These are phyloP conservation scores for Phyllostomus discolor DNA, from an alignment of 2,113 vertebrate genomes.

Conservation along the genomic window DNA sequence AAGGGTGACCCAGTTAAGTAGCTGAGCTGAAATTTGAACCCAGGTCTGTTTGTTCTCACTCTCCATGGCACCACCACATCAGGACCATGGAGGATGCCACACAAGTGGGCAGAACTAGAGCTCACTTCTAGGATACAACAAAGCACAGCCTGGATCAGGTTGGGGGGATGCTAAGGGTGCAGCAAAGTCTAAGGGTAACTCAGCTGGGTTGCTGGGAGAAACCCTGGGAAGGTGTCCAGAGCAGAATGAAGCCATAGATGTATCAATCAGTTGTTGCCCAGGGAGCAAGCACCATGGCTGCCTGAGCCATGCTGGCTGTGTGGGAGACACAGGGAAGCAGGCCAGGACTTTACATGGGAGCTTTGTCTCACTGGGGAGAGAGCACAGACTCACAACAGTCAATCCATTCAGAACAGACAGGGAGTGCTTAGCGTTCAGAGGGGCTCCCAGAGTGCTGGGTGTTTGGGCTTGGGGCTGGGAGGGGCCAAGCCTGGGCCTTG, in stretches of 20 bases:
- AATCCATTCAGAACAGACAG: background rate
- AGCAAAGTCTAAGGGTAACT: background rate
- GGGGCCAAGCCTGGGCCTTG: background rate
- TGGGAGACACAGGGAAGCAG: background rate
- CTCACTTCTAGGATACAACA: background rate
- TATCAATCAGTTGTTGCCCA: background rate
- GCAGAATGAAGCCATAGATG: background rate
- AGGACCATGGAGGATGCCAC: background rate
- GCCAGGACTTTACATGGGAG: background rate
- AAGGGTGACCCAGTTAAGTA: background rate
- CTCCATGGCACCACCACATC: accelerated
- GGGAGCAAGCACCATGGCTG: background rate
- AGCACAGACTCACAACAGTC: background rate
- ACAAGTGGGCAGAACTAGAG: background rate
- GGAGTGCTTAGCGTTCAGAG: accelerated
- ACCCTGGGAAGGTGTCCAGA: background rate
- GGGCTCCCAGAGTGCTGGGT: background rate
- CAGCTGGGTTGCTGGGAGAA: background rate
- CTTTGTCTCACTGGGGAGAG: background rate
- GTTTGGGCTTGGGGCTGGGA: background rate
- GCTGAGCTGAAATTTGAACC: background rate
- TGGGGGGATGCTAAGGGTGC: background rate
- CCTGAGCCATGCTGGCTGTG: background rate
- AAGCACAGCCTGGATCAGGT: background rate
- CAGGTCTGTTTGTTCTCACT: background rate